Evolutionary conservation across 2,113 vertebrate species (phyloP), one percentile per base, ranked within the genome.

Genomic region (Ibidorhyncha struthersii): DNA sequence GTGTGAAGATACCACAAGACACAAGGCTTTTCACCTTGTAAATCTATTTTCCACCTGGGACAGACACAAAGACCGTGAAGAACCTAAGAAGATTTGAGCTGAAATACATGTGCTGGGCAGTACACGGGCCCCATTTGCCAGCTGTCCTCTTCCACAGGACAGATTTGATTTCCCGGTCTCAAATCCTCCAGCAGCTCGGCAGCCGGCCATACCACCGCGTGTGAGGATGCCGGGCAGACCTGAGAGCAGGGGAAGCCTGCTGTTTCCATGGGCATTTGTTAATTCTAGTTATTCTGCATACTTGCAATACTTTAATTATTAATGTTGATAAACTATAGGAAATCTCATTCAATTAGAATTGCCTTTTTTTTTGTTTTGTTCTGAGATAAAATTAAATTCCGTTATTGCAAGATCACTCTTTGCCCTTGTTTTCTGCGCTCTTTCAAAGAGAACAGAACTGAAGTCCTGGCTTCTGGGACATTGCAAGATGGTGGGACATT

Each of bases 321-420:
- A 83, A 94, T 93, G 62, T 30, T 14, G 21, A 91, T 82, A 96
- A 96, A 90, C 89, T 53, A 66, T 6, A 91, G 26, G 67, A 95
- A 96, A 87, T 91, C 45, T 93, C 80, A 71, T 88, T 97, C 86
- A 80, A 91, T 91, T 87, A 82, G 52, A 92, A 95, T 61, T 34
- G 43, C 12, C 1, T 47, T 40, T 50, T 56, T 58, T 45, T 43
- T 9, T 9, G 41, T 52, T 59, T 32, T 47, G 27, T 53, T 27
- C 38, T 15, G n/a, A 88, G 78, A 94, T 72, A 87, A 87, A 96
- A 89, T 82, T 92, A 86, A 91, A 93, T 61, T 82, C 80, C 67
- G 52, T 86, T 95, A 86, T 58, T 81, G 45, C 41, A 91, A 76
- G 69, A 89, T 63, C 55, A 20, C 30, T 87, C 65, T 84, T 67